A percentile compares a stretch with the other conserved stretches of the same genome.
These are phyloP conservation scores for Plotosus lineatus DNA, from an alignment of 2,113 vertebrate genomes.

Conservation along the genomic window DNA sequence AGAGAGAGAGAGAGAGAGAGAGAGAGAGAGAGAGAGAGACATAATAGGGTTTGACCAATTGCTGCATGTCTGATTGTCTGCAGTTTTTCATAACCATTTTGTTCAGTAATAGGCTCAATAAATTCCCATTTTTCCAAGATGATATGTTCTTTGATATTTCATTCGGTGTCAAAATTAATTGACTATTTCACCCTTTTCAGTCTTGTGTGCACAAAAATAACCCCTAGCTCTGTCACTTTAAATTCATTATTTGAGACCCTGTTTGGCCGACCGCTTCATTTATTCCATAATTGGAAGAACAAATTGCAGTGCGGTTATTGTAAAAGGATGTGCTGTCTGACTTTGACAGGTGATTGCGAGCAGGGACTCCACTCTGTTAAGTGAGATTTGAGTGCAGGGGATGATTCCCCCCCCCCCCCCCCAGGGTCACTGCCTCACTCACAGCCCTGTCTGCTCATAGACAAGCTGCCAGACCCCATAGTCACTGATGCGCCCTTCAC, in stretches of 20 bases:
- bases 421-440: conserved; percentile 31
- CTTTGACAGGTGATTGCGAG: conserved; percentile 42
- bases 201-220: conserved; percentile 13
- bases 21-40: not conserved
- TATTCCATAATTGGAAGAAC: conserved; percentile 41
- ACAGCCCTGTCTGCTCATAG: conserved; percentile 31
- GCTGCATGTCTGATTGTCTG: conserved; percentile 35
- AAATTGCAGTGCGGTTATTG: conserved; percentile 42
- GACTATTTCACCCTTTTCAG: not conserved
- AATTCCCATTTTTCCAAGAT: conserved; percentile 15
- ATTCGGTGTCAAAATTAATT: conserved; percentile 11
- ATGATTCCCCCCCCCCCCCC: conserved; percentile 36
- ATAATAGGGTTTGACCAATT: conserved; percentile 14
- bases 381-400: conserved; percentile 28
- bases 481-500: conserved; percentile 15
- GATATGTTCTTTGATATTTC: conserved; percentile 33
- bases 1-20: not conserved
- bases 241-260: conserved; percentile 31
- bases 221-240: conserved; percentile 2
- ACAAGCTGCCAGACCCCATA: conserved; percentile 34
- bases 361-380: conserved; percentile 2
- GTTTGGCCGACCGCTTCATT: conserved; percentile 34
- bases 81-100: conserved; percentile 33
- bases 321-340: conserved; percentile 36
- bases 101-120: conserved; percentile 32